These are phyloP conservation scores for Mobula birostris DNA, from an alignment of 2,113 vertebrate species.

Conservation along the genomic window DNA sequence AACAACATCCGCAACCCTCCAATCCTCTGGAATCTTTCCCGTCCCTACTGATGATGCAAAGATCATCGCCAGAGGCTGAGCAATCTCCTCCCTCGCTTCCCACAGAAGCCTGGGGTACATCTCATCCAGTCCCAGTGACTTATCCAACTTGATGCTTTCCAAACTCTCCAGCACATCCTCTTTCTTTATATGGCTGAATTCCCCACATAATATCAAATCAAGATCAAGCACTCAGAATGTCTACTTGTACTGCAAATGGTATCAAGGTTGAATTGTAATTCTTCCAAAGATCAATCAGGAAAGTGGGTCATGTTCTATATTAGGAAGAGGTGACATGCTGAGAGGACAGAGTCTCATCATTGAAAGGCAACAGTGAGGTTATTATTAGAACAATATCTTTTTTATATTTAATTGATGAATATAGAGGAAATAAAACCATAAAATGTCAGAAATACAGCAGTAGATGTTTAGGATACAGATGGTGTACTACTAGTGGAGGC, in stretches of 20 bases:
- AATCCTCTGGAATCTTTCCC: too few species aligned
- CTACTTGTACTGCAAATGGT: not conserved
- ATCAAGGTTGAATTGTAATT: constrained; percentile 8
- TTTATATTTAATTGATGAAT: too few species aligned
- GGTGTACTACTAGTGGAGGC: too few species aligned
- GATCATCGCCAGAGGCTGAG: too few species aligned
- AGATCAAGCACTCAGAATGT: not conserved
- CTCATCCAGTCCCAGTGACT: too few species aligned
- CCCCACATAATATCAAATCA: not conserved
- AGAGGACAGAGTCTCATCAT: not conserved
- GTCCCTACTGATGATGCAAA: too few species aligned
- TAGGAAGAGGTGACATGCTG: not conserved
- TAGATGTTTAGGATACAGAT: not conserved
- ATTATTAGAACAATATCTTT: not conserved
- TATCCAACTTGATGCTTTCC: too few species aligned
- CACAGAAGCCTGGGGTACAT: too few species aligned
- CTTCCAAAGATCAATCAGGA: constrained; percentile 13
- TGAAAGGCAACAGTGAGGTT: not conserved
- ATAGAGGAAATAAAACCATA: not conserved
- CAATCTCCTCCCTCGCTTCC: too few species aligned
- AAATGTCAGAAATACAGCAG: not conserved
- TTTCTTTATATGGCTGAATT: not conserved
- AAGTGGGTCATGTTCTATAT: constrained; percentile 22
- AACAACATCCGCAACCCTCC: too few species aligned
- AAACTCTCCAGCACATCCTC: too few species aligned